Conservation (phyloP, 2,888 invertebrate genomes). For the Crematogaster levior region DNA sequence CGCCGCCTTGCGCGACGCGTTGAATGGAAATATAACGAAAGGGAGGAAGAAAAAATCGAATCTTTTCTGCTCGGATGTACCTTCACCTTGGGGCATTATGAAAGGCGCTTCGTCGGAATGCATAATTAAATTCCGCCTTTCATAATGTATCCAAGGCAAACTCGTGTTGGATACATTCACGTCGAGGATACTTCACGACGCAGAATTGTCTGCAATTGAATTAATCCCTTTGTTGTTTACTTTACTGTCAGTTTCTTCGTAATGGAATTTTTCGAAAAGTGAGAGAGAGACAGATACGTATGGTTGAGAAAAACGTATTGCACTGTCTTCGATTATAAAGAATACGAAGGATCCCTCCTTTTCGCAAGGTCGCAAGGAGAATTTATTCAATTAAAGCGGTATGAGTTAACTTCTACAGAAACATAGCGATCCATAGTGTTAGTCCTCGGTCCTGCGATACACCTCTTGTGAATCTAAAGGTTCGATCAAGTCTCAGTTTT, state of each 20-base stretch:
- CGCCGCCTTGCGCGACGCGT: background rate
- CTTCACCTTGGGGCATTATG: conserved; percentile 20
- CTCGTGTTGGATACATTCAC: background rate
- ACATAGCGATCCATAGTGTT: conserved; percentile 57
- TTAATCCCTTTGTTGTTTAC: conserved; percentile 56
- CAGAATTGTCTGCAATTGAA: conserved; percentile 42
- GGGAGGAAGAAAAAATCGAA: background rate
- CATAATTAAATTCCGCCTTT: conserved; percentile 49
- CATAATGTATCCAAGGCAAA: conserved; percentile 14
- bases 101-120: conserved; percentile 25
- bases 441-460: too few species aligned
- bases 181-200: conserved; percentile 30
- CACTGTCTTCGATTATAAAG: conserved; percentile 65
- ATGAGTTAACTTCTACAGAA: conserved; percentile 69
- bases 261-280: background rate
- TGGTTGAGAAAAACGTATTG: conserved; percentile 41
- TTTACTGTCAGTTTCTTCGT: background rate
- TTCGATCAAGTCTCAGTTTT: background rate
- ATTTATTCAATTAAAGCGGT: conserved; percentile 71
- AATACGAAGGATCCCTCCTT: conserved; percentile 12
- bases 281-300: conserved; percentile 51
- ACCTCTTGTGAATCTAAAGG: background rate
- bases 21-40: conserved; percentile 48
- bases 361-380: conserved; percentile 41
- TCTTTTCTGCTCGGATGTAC: conserved; percentile 23